phyloP scores from a whole-genome alignment of 2,888 invertebrate genomes.

The Elegia similella region DNA sequence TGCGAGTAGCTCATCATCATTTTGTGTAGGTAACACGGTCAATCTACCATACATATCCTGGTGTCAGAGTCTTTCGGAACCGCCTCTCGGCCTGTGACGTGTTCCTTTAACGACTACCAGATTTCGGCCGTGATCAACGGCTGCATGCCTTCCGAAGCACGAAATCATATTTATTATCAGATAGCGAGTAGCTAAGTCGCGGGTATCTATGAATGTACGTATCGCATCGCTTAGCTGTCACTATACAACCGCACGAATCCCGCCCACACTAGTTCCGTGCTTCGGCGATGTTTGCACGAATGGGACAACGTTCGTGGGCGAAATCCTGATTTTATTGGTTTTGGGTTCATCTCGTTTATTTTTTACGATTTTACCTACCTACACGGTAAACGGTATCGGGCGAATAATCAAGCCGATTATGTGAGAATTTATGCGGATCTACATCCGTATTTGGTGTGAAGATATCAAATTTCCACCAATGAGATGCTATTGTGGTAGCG shows the following conservation, averaged over 20 bases:
- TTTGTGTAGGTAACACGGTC: too few species aligned
- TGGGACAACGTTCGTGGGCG: slow-evolving; percentile 59
- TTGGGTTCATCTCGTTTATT: slow-evolving; percentile 55
- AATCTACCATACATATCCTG: too few species aligned
- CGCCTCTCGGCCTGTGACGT: too few species aligned
- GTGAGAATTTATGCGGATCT: slow-evolving; percentile 6
- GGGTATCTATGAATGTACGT: too few species aligned
- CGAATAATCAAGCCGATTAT: slow-evolving; percentile 19
- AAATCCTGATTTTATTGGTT: slow-evolving; percentile 65
- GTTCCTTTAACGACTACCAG: too few species aligned
- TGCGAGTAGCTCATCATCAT: too few species aligned
- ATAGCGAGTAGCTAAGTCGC: too few species aligned
- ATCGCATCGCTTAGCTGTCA: slow-evolving; percentile 26
- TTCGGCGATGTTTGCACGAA: slow-evolving; percentile 61
- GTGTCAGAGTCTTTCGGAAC: too few species aligned
- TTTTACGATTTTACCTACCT: slow-evolving; percentile 40
- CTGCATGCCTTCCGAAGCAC: too few species aligned
- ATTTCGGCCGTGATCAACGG: too few species aligned
- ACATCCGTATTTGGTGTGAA: slow-evolving; percentile 7
- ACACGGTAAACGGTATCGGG: slow-evolving; percentile 27
- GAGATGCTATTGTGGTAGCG: too few species aligned
- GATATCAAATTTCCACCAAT: background rate
- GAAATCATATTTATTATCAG: too few species aligned
- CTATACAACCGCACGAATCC: slow-evolving; percentile 31
- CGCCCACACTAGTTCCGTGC: slow-evolving; percentile 50